Base-by-base conservation (phyloP, 2,113 vertebrate genomes). In the Vidua chalybeata region DNA sequence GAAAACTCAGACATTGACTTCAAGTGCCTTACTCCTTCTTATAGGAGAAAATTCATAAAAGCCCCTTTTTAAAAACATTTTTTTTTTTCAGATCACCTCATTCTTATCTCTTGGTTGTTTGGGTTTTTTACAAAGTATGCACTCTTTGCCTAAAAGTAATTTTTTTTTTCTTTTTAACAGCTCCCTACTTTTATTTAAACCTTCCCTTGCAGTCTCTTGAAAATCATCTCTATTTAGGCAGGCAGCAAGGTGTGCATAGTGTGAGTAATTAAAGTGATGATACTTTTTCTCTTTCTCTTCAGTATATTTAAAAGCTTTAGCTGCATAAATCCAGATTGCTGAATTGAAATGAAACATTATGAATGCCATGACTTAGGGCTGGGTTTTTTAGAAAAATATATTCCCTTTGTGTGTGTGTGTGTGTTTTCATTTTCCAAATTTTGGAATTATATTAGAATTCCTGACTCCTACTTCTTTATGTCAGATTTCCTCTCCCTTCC, bases 51-150 rank as follows among this genome's bases (percentile, higher is more conserved):
- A 63, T 17, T 4, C 10, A 6, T 49, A 55, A 39, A 83, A 46
- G 7, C 15, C 3, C 0, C 8, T 43, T 74, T 75, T 9, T 0
- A 19, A 51, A 83, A 76, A 16, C 1, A 0, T 13, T 17, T 9
- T 7, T 51, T 54, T 73, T 14, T 76, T 87, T 62, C 31, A 74
- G 12, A 55, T 59, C 0, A 0, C 7, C 17, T 52, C 15, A 11
- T 49, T 68, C 3, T 62, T 74, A 3, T 46, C 11, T 13, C 8
- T 58, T 59, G 16, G 15, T 46, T 27, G 4, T 64, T n/a, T 31
- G 11, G 6, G 6, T 12, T 13, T 26, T 82, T 46, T 3, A 12
- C 75, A 14, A 72, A 46, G 5, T 59, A n/a, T 2, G 0, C 1
- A 16, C 4, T 63, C 52, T 35, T 15, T 91, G 15, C 10, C 12